These are phyloP conservation scores for Acanthisitta chloris DNA, from an alignment of 2,113 vertebrate genomes.

Conservation along the genomic window DNA sequence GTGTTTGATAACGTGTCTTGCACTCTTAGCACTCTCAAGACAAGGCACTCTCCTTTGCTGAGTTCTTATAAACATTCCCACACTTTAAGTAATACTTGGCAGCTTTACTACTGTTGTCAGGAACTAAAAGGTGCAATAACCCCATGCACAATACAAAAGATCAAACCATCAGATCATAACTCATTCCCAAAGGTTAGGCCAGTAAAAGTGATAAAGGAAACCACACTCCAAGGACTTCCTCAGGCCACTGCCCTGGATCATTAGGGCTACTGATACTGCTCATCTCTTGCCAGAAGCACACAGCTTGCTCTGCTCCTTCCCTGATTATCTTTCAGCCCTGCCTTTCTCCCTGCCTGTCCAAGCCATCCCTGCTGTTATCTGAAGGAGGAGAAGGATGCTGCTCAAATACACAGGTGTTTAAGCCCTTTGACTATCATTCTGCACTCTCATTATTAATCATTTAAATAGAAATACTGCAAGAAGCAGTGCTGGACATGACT, in stretches of 20 bases:
- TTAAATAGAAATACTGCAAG: neutral
- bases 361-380: no score
- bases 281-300: neutral
- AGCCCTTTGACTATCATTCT: neutral
- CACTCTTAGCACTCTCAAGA: neutral
- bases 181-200: conserved; percentile 35
- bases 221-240: conserved; percentile 61
- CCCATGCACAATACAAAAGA: conserved; percentile 37
- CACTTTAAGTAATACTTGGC: conserved; percentile 54
- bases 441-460: neutral
- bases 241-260: conserved; percentile 52
- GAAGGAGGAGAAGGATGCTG: neutral
- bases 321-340: neutral
- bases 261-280: conserved; percentile 1
- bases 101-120: conserved; percentile 61
- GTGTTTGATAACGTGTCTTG: neutral
- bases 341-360: neutral
- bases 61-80: conserved; percentile 60
- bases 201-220: conserved; percentile 53
- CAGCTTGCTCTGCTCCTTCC: neutral
- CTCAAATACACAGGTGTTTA: neutral
- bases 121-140: conserved; percentile 59
- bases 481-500: rapidly evolving
- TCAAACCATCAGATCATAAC: conserved; percentile 52
- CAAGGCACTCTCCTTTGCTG: neutral